phyloP scores from a whole-genome alignment of 2,888 invertebrate genomes.

The Neoascia interrupta region DNA sequence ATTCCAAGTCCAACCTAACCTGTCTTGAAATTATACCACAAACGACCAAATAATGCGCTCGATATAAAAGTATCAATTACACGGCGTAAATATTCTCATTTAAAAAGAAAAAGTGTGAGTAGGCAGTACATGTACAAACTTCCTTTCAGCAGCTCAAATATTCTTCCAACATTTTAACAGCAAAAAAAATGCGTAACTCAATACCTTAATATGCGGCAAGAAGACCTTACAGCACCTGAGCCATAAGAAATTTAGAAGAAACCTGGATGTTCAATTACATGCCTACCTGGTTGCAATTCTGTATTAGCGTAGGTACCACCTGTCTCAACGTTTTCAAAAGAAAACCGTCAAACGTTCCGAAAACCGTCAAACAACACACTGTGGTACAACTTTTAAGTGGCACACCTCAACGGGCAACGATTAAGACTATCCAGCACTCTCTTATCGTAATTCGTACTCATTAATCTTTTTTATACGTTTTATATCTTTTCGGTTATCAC shows the following conservation, averaged over 20 bases:
- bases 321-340: not conserved
- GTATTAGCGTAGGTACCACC: no score
- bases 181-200: slow-evolving; percentile 18
- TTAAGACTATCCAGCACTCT: slow-evolving; percentile 9
- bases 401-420: slow-evolving; percentile 40
- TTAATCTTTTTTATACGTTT: not conserved
- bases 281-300: not conserved
- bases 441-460: not conserved
- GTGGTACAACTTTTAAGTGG: slow-evolving; percentile 2
- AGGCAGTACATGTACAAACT: no score
- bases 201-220: not conserved
- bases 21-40: no score
- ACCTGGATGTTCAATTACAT: slow-evolving; percentile 5
- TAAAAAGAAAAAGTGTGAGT: not conserved
- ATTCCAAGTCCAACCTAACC: no score
- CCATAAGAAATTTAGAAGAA: not conserved
- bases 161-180: not conserved
- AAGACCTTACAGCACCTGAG: slow-evolving; percentile 6
- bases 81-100: not conserved
- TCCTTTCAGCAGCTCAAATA: slow-evolving; percentile 11
- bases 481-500: slow-evolving; percentile 7
- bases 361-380: not conserved
- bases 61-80: slow-evolving; percentile 26
- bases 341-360: not conserved
- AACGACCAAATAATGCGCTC: not conserved